Percentiles rank a stretch among this genome's conserved stretches.
These are phyloP conservation scores for Turdus rufiventris DNA, from an alignment of 2,113 vertebrate species.

Conservation along the genomic window DNA sequence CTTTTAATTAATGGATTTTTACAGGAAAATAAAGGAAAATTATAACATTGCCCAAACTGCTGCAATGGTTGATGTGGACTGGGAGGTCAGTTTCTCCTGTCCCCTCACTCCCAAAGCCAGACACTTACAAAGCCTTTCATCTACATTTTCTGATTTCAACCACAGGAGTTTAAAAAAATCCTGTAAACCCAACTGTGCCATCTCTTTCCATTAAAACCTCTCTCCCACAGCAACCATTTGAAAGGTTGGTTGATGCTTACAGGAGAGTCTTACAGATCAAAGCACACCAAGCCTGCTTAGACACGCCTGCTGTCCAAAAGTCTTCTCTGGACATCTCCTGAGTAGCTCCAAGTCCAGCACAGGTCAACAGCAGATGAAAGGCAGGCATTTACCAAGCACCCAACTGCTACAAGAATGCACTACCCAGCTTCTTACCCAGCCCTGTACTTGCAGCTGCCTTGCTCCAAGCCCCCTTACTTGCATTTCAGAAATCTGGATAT, in stretches of 20 bases:
- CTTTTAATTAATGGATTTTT: constrained; percentile 5
- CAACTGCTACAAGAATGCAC: not conserved
- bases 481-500: not conserved
- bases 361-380: constrained; percentile 4
- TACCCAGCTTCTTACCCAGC: not conserved
- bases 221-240: not conserved
- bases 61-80: not conserved
- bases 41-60: not conserved
- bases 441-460: not conserved
- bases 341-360: rapidly evolving
- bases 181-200: not conserved
- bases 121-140: not conserved
- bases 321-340: not conserved
- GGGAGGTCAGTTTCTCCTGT: not conserved
- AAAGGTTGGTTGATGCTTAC: not conserved
- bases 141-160: not conserved
- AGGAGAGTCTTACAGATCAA: not conserved
- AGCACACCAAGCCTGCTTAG: not conserved
- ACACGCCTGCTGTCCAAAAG: not conserved
- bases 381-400: not conserved
- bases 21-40: not conserved
- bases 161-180: not conserved
- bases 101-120: not conserved
- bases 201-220: not conserved
- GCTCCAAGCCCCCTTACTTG: not conserved